These are phyloP conservation scores for Nyctibius bracteatus DNA, from an alignment of 2,113 vertebrate species.

Conservation along the genomic window DNA sequence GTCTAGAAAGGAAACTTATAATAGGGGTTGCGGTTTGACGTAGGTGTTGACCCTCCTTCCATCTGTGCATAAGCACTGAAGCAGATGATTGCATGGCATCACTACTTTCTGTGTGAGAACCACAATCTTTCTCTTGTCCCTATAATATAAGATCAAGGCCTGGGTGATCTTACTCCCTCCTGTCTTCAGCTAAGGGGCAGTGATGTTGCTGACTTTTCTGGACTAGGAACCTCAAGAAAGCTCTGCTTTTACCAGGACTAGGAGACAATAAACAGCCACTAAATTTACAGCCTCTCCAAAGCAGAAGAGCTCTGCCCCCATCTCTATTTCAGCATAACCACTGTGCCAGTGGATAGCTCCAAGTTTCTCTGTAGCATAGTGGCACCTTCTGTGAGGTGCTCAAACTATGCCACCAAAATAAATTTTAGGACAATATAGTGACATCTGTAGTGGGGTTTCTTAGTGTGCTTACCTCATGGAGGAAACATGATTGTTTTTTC, in stretches of 20 bases:
- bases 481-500: not conserved
- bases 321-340: not conserved
- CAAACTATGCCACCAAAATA: not conserved
- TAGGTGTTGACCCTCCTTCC: not conserved
- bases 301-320: not conserved
- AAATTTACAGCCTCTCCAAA: not conserved
- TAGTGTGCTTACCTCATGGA: not conserved
- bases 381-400: not conserved
- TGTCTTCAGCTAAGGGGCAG: not conserved
- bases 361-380: not conserved
- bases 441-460: not conserved
- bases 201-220: not conserved
- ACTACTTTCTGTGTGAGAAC: not conserved
- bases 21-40: not conserved
- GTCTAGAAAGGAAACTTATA: not conserved
- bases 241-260: not conserved
- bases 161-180: not conserved
- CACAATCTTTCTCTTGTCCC: not conserved
- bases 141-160: not conserved
- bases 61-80: not conserved
- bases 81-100: not conserved
- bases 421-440: not conserved
- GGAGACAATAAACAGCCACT: not conserved
- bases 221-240: not conserved
- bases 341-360: not conserved